Percentiles rank a stretch among this genome's conserved stretches.
Conservation (phyloP, 2,888 invertebrate genomes). For the Clunio marinus region DNA sequence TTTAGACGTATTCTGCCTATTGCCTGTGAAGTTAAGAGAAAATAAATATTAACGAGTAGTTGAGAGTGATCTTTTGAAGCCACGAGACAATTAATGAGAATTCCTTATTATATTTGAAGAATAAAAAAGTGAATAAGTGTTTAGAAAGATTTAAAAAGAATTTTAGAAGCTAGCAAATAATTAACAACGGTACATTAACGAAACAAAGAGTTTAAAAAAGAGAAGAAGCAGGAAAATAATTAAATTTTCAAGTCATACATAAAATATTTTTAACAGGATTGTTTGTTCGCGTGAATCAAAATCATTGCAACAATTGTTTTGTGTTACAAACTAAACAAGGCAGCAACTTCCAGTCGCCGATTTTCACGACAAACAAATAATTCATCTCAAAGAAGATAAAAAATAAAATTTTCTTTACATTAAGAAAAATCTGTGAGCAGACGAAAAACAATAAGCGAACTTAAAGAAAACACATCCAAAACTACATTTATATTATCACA, state of each 20-base stretch:
- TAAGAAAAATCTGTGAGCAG: constrained; percentile 1
- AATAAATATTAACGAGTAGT: constrained; percentile 28
- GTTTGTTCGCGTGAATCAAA: too few relatives aligned
- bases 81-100: constrained; percentile 39
- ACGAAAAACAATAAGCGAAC: constrained; percentile 33
- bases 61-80: constrained; percentile 38
- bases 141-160: not conserved
- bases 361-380: too few relatives aligned
- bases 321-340: too few relatives aligned
- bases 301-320: too few relatives aligned
- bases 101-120: constrained; percentile 33
- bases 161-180: constrained; percentile 23
- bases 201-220: constrained; percentile 27
- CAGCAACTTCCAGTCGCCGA: too few relatives aligned
- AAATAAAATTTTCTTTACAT: not conserved
- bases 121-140: constrained; percentile 1
- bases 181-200: constrained; percentile 31
- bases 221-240: constrained; percentile 5
- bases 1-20: constrained; percentile 37
- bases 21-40: constrained; percentile 34
- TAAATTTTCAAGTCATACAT: too few relatives aligned
- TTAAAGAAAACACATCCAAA: constrained; percentile 27
- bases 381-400: too few relatives aligned
- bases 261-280: constrained; percentile 8
- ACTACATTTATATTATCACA: constrained; percentile 22